Evolutionary conservation across 2,888 invertebrate species (phyloP), one percentile per base, ranked within the genome.

Genomic region (Drosophila affinis): DNA sequence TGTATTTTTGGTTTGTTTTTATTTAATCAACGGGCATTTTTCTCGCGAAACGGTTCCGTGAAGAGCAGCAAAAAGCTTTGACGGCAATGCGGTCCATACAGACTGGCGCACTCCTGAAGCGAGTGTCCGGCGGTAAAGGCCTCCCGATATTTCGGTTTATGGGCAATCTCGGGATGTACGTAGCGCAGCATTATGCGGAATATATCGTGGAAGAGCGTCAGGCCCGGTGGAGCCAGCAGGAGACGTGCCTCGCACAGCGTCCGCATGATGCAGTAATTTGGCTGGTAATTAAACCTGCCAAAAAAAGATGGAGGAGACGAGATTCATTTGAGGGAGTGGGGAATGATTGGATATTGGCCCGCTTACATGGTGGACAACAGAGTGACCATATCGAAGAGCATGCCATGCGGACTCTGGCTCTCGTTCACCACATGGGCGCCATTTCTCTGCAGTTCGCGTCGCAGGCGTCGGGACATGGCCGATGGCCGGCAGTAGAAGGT

Each of bases 171-270:
- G 75, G 75, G 68, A 65, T 77, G 73, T 55, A 92, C 92, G 90
- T 91, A 95, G 95, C 93, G 93, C 81, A 96, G 94, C 81, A 95
- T 91, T 57, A 94, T 93, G 81, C 94, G 93, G 57, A 96, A 89
- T 65, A 95, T 90, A 89, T 96, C 95, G 76, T 95, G 95, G 53
- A 95, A 93, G 62, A 96, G 92, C 3, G 95, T 95, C 77, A 93
- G 92, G 39, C 95, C 95, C 10, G 93, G 93, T 1, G 93, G 93
- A 24, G 93, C 93, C 59, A 95, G 90, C 80, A 94, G 91, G 70
- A 92, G 91, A 63, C 93, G 93, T 6, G 94, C 93, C 85, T 96
- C 96, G 85, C 96, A 96, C 68, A 96, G 93, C 68, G 94, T 94
- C 78, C 94, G 93, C 83, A 95, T 93, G 56, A 96, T 91, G 89